Conservation (phyloP, 1,140 invertebrate genomes). For the Schlechtendalia chinensis region DNA sequence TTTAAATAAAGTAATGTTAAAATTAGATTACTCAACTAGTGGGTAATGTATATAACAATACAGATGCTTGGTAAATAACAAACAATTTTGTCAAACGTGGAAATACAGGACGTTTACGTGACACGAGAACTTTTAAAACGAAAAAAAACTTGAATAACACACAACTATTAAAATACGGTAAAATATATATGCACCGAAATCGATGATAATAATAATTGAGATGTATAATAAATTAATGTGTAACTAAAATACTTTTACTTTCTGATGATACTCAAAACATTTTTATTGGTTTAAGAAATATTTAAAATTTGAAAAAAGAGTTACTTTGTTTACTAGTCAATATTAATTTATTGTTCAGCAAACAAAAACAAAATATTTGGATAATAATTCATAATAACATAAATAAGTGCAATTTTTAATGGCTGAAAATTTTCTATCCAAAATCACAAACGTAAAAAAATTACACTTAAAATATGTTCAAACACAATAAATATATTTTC, state of each 20-base stretch:
- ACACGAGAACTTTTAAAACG: neutral
- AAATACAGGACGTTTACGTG: neutral
- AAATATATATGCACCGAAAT: neutral
- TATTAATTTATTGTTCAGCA: neutral
- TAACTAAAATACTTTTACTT: neutral
- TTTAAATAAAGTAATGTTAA: neutral
- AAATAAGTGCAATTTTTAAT: neutral
- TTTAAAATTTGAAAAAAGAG: too few species aligned
- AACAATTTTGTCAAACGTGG: too few species aligned
- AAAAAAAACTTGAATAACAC: neutral
- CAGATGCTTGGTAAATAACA: too few species aligned
- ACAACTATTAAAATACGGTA: neutral
- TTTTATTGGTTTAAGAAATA: too few species aligned
- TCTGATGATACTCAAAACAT: neutral
- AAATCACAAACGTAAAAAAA: too few species aligned
- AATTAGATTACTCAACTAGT: too few species aligned
- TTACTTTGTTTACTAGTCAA: neutral
- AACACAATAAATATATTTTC: neutral
- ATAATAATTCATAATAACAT: neutral
- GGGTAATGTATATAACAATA: too few species aligned
- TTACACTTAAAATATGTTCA: neutral
- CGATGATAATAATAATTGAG: neutral
- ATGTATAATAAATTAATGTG: neutral
- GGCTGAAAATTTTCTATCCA: too few species aligned
- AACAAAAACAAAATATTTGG: neutral